Percentiles rank a stretch among this genome's conserved stretches.
phyloP scores from a whole-genome alignment of 2,797 vertebrate species.

The Parauchenoglanis punctatus region DNA sequence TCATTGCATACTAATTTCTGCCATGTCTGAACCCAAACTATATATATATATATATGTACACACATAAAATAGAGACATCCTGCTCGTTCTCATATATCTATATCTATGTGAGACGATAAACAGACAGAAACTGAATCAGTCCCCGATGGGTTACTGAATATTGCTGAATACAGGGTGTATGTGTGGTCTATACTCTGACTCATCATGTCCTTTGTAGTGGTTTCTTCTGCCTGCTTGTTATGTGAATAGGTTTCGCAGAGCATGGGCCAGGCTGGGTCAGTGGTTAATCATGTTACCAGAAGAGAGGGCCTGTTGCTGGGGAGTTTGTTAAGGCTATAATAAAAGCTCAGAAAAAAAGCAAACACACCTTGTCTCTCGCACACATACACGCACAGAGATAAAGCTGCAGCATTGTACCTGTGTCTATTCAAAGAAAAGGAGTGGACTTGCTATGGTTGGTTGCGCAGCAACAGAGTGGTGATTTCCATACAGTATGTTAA shows the following conservation, averaged over 20 bases:
- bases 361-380: conserved; percentile 43
- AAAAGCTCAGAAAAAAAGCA: conserved; percentile 43
- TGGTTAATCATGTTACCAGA: conserved; percentile 44
- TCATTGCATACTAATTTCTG: not conserved
- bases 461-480: conserved; percentile 58
- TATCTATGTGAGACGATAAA: conserved; percentile 8
- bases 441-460: conserved; percentile 53
- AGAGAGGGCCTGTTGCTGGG: conserved; percentile 33
- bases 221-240: conserved; percentile 20
- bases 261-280: conserved; percentile 10
- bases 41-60: no score
- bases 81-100: not conserved
- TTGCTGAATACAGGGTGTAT: not conserved
- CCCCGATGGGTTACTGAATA: conserved; percentile 6
- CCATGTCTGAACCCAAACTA: not conserved
- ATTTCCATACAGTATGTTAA: conserved; percentile 66
- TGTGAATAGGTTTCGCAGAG: conserved; percentile 28
- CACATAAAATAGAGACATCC: not conserved
- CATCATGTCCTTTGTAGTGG: conserved; percentile 28
- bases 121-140: not conserved
- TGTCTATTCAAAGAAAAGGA: conserved; percentile 50
- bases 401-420: conserved; percentile 44
- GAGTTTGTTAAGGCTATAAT: conserved; percentile 40
- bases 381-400: conserved; percentile 42
- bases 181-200: conserved; percentile 34